A percentile compares a stretch with the other conserved stretches of the same genome.
phyloP scores from a whole-genome alignment of 2,888 invertebrate genomes.

The Willowsia nigromaculata region DNA sequence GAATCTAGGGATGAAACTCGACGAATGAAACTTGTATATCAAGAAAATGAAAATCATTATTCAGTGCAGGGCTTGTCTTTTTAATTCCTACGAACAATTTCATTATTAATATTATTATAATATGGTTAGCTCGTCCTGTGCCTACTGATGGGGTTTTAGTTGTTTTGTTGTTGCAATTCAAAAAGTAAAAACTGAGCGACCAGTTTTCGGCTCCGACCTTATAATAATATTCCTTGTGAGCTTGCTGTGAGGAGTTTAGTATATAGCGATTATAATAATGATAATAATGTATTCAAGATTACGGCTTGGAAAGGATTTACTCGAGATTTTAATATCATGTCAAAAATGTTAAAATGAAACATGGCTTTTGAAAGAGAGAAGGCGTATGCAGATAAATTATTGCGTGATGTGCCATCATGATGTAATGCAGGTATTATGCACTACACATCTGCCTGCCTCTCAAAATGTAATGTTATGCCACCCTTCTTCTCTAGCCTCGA shows the following conservation, averaged over 20 bases:
- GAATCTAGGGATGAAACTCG: background rate
- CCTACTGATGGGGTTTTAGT: background rate
- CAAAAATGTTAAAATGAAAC: conserved; percentile 67
- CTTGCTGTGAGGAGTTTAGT: background rate
- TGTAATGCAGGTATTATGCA: conserved; percentile 27
- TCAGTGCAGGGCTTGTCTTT: conserved; percentile 51
- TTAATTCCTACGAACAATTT: conserved; percentile 53
- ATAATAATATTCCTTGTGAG: background rate
- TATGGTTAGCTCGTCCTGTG: conserved; percentile 3
- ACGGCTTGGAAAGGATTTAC: conserved; percentile 42
- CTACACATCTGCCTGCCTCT: background rate
- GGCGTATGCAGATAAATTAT: conserved; percentile 68
- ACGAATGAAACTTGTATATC: conserved; percentile 39
- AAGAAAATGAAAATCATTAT: conserved; percentile 61
- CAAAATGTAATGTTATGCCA: conserved; percentile 44
- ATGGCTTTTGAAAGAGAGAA: conserved; percentile 66
- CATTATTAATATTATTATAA: conserved; percentile 18
- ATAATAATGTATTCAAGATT: conserved; percentile 57
- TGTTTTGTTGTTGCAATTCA: background rate
- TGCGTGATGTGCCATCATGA: conserved; percentile 63
- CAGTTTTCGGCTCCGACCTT: background rate
- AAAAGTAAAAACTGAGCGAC: background rate
- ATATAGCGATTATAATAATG: conserved; percentile 11
- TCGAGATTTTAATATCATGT: conserved; percentile 70
- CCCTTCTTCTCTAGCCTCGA: conserved; percentile 40